Conservation (phyloP, 1,140 invertebrate genomes). For the Diploscapter pachys region DNA sequence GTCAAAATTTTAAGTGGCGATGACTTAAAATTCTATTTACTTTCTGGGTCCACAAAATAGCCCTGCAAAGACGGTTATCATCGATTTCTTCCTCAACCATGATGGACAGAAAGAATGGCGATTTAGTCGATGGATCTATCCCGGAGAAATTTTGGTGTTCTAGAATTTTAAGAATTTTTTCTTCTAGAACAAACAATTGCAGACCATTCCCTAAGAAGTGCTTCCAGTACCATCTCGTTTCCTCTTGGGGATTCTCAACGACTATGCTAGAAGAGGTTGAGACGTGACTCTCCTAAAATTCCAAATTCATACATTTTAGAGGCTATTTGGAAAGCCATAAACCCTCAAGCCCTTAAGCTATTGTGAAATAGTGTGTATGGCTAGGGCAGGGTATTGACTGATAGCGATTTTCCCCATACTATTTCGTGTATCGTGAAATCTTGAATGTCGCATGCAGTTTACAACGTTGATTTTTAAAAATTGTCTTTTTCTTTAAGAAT, state of each 20-base stretch:
- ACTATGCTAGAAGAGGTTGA: constrained; percentile 22
- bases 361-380: no score
- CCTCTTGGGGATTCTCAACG: constrained; percentile 30
- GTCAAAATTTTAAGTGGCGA: neutral
- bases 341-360: no score
- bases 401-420: no score
- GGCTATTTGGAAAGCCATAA: no score
- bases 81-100: constrained; percentile 32
- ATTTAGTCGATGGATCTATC: constrained; percentile 25
- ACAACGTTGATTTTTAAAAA: no score
- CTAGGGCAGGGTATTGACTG: no score
- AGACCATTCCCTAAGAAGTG: constrained; percentile 36
- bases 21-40: neutral
- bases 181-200: neutral
- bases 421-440: no score
- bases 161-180: constrained; percentile 10
- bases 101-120: constrained; percentile 30
- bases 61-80: constrained; percentile 25
- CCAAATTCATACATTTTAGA: no score
- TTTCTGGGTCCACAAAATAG: constrained; percentile 28
- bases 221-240: constrained; percentile 36
- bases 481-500: no score
- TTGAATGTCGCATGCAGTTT: no score
- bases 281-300: constrained; percentile 28
- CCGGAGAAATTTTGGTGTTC: constrained; percentile 34